Base-by-base conservation (phyloP, 1,140 invertebrate genomes). In the Lordiphosa collinella region DNA sequence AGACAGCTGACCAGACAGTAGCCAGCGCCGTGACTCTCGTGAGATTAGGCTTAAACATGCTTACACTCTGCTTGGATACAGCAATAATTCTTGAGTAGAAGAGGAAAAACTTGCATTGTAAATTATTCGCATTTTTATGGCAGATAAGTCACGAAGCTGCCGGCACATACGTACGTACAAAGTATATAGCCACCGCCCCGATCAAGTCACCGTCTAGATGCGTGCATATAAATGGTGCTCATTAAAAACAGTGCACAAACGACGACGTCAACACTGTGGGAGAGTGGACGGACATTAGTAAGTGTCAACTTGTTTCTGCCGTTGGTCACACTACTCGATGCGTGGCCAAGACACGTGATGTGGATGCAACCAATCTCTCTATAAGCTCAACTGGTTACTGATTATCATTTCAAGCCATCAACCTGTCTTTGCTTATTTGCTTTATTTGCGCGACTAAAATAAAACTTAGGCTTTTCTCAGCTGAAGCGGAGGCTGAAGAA, bases 221-320 rank as follows among this genome's bases (percentile, higher is more conserved):
- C 53, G 38, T 68, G 68, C 58, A 63, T 63, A 67, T 57, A 67
- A 63, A 63, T 67, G 7, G 32, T 54, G 57, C 50, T 62, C 37
- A 71, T 71, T 62, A 67, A 51, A 18, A 2, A 22, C 29, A 37
- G 46, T 34, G 38, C 8, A 41, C 31, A 7, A 25, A 38, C 29
- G 51, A 22, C 18, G 18, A 22, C 18, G 18, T 22, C 18, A 22
- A 22, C 41, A 56, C 59, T n/a, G n/a, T n/a, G n/a, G n/a, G n/a
- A n/a, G n/a, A n/a, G n/a, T n/a, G n/a, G n/a, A n/a, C n/a, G n/a
- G n/a, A n/a, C n/a, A n/a, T n/a, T n/a, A n/a, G n/a, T n/a, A n/a
- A n/a, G n/a, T n/a, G n/a, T n/a, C n/a, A n/a, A n/a, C n/a, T 36
- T 43, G 59, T 62, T 48, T 52, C 52, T 52, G 41, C 50, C 40